Conservation (phyloP, 2,113 vertebrate genomes). For the Sminthopsis crassicaudata region DNA sequence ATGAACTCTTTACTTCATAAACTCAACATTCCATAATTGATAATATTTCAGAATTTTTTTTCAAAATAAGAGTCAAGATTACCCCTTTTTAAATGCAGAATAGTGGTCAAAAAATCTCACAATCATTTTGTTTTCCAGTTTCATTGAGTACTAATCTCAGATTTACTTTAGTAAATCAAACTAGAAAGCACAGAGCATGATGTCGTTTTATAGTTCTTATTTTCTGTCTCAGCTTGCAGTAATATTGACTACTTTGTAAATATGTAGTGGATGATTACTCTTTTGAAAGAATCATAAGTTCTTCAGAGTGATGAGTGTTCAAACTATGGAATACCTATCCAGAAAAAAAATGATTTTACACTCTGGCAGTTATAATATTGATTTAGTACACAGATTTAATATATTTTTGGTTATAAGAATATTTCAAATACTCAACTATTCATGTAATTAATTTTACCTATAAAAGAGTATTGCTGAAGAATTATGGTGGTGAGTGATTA, state of each 20-base stretch:
- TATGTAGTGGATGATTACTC: background rate
- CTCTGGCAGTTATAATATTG: constrained; percentile 11
- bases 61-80: background rate
- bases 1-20: background rate
- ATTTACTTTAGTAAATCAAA: constrained; percentile 13
- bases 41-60: constrained; percentile 24
- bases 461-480: background rate
- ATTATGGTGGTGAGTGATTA: background rate
- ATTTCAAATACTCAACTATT: background rate
- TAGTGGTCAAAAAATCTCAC: constrained; percentile 9
- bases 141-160: constrained; percentile 9
- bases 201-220: background rate
- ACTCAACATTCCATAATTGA: background rate
- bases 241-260: background rate
- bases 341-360: background rate
- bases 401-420: background rate
- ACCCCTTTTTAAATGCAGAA: background rate
- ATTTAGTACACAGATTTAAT: constrained; percentile 10
- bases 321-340: background rate
- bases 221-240: background rate
- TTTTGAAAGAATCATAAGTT: background rate
- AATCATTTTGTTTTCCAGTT: constrained; percentile 24
- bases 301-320: background rate
- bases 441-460: background rate
- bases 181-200: constrained; percentile 13